Percentiles rank a stretch among this genome's conserved stretches.
Evolutionary conservation across 92 coral and sea anemone species (phyloP).

Genomic region (Nematostella vectensis): DNA sequence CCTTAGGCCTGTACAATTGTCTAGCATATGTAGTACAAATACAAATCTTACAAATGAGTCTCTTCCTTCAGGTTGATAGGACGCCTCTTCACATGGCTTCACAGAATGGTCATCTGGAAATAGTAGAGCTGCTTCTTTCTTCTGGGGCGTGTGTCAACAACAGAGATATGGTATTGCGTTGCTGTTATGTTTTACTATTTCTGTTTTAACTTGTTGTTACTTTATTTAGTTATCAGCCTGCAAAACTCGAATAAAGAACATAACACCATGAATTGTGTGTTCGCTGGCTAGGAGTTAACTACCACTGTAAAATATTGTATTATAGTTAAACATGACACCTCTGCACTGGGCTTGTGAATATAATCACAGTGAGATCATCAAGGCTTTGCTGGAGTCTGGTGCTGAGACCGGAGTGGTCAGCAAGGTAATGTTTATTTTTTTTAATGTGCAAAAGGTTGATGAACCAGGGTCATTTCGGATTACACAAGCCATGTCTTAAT

Average conservation of each 20-base stretch:
- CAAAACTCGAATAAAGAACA: no score
- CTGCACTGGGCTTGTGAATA: conserved; percentile 99
- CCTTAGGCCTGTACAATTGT: no score
- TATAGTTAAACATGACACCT: conserved; percentile 95
- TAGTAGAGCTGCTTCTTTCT: conserved; percentile 80
- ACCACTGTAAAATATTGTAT: background rate
- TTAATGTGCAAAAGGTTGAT: background rate
- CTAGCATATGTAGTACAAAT: no score
- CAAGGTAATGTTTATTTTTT: conserved; percentile 46
- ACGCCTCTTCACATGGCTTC: conserved; percentile 98
- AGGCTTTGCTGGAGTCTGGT: conserved; percentile 75
- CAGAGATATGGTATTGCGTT: conserved; percentile 95
- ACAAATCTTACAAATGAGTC: no score
- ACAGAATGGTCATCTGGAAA: conserved; percentile 84
- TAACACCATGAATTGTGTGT: no score
- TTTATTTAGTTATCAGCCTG: no score
- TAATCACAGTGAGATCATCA: conserved; percentile 77
- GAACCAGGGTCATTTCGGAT: no score
- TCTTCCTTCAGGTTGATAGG: conserved; percentile 96
- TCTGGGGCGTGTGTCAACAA: conserved; percentile 95
- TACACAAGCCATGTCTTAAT: no score
- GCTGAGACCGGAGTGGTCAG: conserved; percentile 71
- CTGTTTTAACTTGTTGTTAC: no score
- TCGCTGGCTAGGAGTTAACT: no score
- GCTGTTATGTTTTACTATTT: no score